phyloP scores from a whole-genome alignment of 2,113 vertebrate species.

The Okapia johnstoni region DNA sequence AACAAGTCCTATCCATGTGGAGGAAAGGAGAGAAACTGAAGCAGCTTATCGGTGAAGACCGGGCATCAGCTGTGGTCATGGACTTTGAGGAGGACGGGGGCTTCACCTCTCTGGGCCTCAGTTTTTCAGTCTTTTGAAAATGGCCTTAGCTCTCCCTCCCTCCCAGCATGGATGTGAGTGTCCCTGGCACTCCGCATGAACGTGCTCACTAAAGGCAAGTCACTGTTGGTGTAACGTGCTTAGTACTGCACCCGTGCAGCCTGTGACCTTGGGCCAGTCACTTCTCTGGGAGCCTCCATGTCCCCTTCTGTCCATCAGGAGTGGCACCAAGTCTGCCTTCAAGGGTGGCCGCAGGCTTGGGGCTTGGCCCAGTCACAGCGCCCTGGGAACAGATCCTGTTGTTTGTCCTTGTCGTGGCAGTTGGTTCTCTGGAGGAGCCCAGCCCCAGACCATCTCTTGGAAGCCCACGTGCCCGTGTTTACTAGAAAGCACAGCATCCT shows the following conservation, averaged over 20 bases:
- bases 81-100: constrained; percentile 39
- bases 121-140: constrained; percentile 4
- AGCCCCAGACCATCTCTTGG: not conserved
- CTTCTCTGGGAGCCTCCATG: not conserved
- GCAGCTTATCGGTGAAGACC: not conserved
- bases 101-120: not conserved
- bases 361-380: not conserved
- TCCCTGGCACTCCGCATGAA: fast-evolving
- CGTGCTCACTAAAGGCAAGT: not conserved
- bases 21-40: not conserved
- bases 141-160: not conserved
- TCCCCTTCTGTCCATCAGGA: not conserved
- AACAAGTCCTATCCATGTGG: not conserved
- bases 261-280: constrained; percentile 33
- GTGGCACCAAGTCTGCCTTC: not conserved
- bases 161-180: not conserved
- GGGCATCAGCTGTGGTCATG: not conserved
- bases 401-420: not conserved
- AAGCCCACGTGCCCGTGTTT: constrained; percentile 44
- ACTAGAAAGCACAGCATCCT: constrained; percentile 49
- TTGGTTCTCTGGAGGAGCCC: not conserved
- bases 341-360: not conserved
- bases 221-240: not conserved
- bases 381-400: not conserved
- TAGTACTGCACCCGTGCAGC: not conserved